Evolutionary conservation across 2,797 vertebrate species (phyloP).

Genomic region (Galago senegalensis): DNA sequence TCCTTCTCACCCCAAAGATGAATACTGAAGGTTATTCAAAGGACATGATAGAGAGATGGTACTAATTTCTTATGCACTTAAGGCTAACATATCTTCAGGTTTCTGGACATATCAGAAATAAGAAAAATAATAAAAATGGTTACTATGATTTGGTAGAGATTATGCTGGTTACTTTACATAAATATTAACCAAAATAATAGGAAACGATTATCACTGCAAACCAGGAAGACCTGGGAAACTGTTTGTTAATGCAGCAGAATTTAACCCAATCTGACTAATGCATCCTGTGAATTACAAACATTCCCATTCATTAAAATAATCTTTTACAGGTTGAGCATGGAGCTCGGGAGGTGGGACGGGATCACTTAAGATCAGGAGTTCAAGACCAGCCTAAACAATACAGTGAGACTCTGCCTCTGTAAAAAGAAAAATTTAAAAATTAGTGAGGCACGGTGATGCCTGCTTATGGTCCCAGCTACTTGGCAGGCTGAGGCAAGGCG

Average conservation of each 20-base stretch:
- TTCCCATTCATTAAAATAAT: background rate
- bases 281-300: background rate
- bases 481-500: too few species aligned
- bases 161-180: background rate
- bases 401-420: too few species aligned
- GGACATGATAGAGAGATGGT: background rate
- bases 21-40: conserved; percentile 21
- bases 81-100: background rate
- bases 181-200: conserved; percentile 19
- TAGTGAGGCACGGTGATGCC: too few species aligned
- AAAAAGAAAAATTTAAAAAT: too few species aligned
- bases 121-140: conserved; percentile 44
- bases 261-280: background rate
- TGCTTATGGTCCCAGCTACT: too few species aligned
- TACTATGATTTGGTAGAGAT: background rate
- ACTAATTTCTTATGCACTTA: background rate
- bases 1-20: background rate
- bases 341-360: too few species aligned
- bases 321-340: background rate
- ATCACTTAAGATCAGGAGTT: too few species aligned
- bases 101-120: conserved; percentile 13
- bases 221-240: background rate
- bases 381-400: too few species aligned
- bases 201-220: background rate
- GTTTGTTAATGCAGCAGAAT: background rate